phyloP scores from a whole-genome alignment of 1,140 invertebrate species.

The Lordiphosa stackelbergi region DNA sequence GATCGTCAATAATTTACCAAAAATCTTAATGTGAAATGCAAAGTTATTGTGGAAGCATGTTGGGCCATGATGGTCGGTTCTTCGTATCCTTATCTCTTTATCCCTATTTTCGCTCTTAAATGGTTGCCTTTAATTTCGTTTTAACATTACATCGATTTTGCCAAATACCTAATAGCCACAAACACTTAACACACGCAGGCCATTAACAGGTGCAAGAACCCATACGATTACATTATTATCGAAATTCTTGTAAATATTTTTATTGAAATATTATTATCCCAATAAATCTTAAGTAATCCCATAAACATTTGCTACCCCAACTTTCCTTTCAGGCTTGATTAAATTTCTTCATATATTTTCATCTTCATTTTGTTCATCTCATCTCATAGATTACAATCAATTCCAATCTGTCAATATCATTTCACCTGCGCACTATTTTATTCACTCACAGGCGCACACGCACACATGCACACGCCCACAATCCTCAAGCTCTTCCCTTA shows the following conservation, averaged over 20 bases:
- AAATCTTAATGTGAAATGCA: too few relatives aligned
- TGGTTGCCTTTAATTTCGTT: too few relatives aligned
- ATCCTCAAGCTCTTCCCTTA: neutral
- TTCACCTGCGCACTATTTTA: conserved; percentile 35
- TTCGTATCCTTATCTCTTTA: too few relatives aligned
- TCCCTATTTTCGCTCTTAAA: too few relatives aligned
- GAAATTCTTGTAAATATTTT: neutral
- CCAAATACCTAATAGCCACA: too few relatives aligned
- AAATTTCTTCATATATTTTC: conserved; percentile 14
- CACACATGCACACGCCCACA: conserved; percentile 1
- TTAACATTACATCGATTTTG: too few relatives aligned
- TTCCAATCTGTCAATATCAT: conserved; percentile 47
- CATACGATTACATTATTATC: conserved; percentile 17
- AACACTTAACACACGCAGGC: too few relatives aligned
- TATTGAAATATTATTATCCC: neutral
- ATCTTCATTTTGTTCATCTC: conserved; percentile 26
- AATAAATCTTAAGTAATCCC: too few relatives aligned
- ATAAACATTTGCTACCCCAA: conserved; percentile 1
- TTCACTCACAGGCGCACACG: neutral
- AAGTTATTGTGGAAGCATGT: too few relatives aligned
- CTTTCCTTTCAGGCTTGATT: conserved; percentile 1
- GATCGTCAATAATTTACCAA: too few relatives aligned
- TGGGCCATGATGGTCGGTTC: too few relatives aligned
- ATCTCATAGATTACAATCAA: conserved; percentile 48
- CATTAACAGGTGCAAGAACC: too few relatives aligned